Evolutionary conservation across 53 echinoderm and acorn worm genomes (phyloP), one percentile per base, ranked within the genome.

Genomic region (Echinometra lucunter): DNA sequence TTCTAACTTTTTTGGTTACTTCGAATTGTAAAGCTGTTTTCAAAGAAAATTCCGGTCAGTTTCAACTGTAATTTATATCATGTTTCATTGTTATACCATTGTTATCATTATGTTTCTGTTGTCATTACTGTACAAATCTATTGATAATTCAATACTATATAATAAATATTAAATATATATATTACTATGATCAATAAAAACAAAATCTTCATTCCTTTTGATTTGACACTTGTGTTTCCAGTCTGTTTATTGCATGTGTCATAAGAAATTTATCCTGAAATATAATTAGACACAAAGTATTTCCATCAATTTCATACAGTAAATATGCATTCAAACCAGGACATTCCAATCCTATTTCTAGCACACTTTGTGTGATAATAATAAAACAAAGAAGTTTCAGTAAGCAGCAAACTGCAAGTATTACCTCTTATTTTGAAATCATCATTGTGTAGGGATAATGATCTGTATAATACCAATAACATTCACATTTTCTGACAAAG

Each of bases 121-220:
- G 89, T 89, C 89, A 60, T 92, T 56, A 74, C 47, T 92, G 92
- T 92, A 92, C 53, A 92, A 60, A 92, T 55, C 30, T 78, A 92
- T 92, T 92, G 92, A 78, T 45, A 91, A 91, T 91, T 91, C 91
- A 91, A 70, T 92, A 92, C 78, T 92, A 92, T 78, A 75, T 92
- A 75, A 92, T 78, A 92, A 58, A 92, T 92, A 85, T 85, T 85
- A 85, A 25, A 82, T 85, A 49, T 47, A 75, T 92, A 92, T 92
- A 92, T 92, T 55, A 92, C 74, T 92, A 92, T 92, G 74, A 92
- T 92, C 92, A 92, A 92, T 92, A 75, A 74, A 92, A 78, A 91
- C 66, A 91, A 75, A 92, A 92, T 75, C 92, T 75, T 91, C 91
- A 92, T 78, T 69, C 91, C 67, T 91, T 92, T 92, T 78, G 74